These are phyloP conservation scores for Bombus ignitus DNA, from an alignment of 1,140 invertebrate genomes.

Conservation along the genomic window DNA sequence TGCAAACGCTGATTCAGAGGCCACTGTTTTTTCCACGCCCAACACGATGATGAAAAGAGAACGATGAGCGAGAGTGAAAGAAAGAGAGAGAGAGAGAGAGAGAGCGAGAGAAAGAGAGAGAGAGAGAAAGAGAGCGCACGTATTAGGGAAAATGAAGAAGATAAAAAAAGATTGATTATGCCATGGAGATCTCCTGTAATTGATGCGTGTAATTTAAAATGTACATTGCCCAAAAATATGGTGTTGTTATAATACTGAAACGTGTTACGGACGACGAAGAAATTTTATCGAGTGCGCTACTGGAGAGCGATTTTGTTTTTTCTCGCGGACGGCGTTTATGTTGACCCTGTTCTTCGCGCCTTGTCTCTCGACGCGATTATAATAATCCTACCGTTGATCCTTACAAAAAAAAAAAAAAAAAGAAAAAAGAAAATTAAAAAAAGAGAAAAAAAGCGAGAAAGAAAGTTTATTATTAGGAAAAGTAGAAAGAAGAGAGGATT, in stretches of 20 bases:
- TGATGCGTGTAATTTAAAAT: constrained; percentile 69
- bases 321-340: constrained; percentile 54
- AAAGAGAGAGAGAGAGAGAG: not conserved
- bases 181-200: constrained; percentile 60
- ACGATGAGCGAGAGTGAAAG: not conserved
- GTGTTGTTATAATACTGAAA: constrained; percentile 66
- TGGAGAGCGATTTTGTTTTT: constrained; percentile 75
- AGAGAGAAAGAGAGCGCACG: not conserved
- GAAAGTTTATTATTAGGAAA: not conserved
- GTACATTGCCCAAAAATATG: constrained; percentile 74
- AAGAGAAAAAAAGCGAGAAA: not conserved
- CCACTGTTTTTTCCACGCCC: constrained; percentile 47
- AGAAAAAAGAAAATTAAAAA: not conserved
- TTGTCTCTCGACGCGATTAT: constrained; percentile 57
- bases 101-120: too few species aligned
- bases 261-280: constrained; percentile 69
- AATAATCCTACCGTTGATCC: constrained; percentile 27
- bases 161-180: constrained; percentile 25
- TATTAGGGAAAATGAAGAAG: constrained; percentile 19
- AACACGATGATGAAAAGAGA: not conserved
- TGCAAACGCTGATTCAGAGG: constrained; percentile 46
- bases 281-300: constrained; percentile 78
- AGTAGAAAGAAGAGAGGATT: not conserved
- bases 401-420: not conserved
- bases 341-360: constrained; percentile 33